Conservation (phyloP, 1,140 invertebrate species). For the Cyclargus thomasi region DNA sequence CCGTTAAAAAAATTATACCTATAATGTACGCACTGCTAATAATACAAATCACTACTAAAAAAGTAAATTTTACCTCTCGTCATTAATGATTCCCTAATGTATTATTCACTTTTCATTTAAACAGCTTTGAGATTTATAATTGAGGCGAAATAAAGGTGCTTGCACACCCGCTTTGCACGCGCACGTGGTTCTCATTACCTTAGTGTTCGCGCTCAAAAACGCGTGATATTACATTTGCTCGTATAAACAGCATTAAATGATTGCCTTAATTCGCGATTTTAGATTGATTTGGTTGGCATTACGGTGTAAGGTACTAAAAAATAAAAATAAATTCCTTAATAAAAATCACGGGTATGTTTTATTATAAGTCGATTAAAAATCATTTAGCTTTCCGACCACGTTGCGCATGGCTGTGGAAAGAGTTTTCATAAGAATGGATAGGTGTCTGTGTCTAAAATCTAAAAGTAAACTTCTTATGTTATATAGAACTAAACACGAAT, state of each 20-base stretch:
- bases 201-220: conserved; percentile 5
- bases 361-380: background rate
- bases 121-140: background rate
- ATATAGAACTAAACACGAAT: no score
- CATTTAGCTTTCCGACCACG: no score
- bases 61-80: no score
- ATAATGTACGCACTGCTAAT: no score
- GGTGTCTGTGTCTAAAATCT: no score
- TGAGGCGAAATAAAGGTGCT: background rate
- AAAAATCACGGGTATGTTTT: no score
- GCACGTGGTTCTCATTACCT: conserved; percentile 8
- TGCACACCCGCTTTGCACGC: background rate
- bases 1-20: no score
- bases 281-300: background rate
- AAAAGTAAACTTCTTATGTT: no score
- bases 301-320: background rate
- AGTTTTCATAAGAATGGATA: no score
- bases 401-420: no score
- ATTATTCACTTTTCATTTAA: background rate
- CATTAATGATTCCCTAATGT: no score
- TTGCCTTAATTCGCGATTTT: background rate
- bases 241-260: background rate
- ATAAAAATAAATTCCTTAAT: no score
- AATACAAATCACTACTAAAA: background rate
- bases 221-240: background rate